A percentile compares a stretch with the other conserved stretches of the same genome.
phyloP scores from a whole-genome alignment of 2,888 invertebrate species.

The Cerastis leucographa region DNA sequence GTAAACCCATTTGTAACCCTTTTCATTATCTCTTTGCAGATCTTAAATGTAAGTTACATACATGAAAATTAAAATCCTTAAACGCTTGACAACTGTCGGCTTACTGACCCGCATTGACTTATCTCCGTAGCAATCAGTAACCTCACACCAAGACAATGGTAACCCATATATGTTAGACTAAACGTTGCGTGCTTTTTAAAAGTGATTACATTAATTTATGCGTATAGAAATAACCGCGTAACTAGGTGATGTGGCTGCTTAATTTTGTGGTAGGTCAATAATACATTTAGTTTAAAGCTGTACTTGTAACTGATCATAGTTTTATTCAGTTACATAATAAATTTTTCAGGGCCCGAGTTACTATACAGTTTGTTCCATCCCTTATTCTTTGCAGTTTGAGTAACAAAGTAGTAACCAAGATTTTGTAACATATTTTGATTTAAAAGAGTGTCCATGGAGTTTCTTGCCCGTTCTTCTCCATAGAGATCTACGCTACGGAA shows the following conservation, averaged over 20 bases:
- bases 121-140: slow-evolving; percentile 48
- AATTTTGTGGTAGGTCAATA: background rate
- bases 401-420: too few relatives aligned
- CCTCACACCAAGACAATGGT: slow-evolving; percentile 37
- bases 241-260: background rate
- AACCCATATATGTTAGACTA: slow-evolving; percentile 31
- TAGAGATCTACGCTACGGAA: too few relatives aligned
- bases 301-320: slow-evolving; percentile 12
- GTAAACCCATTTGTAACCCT: background rate
- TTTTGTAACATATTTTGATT: too few relatives aligned
- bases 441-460: too few relatives aligned
- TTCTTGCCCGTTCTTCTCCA: too few relatives aligned
- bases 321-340: background rate
- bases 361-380: background rate
- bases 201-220: slow-evolving; percentile 33
- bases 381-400: too few relatives aligned
- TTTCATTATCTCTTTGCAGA: background rate
- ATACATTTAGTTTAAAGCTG: background rate
- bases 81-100: slow-evolving; percentile 25
- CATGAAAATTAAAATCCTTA: slow-evolving; percentile 29
- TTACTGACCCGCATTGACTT: slow-evolving; percentile 34
- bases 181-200: slow-evolving; percentile 43
- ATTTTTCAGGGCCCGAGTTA: background rate
- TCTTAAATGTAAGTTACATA: background rate
- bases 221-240: slow-evolving; percentile 15